phyloP scores from a whole-genome alignment of 30 jellyfish, hydroid and myxozoan species.

The Aurelia sp. region DNA sequence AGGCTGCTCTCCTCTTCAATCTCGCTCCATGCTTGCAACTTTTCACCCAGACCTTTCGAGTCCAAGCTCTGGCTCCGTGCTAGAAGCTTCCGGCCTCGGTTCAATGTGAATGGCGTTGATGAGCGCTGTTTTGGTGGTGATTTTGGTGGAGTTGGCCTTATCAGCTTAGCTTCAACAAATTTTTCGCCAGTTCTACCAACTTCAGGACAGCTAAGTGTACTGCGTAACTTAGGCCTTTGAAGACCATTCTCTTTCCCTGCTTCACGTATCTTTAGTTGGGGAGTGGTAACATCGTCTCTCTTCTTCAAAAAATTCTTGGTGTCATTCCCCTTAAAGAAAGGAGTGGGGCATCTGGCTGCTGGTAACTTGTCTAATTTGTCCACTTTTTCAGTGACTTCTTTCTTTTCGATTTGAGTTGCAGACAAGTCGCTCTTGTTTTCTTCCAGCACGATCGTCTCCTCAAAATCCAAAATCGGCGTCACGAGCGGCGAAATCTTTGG shows the following conservation, averaged over 20 bases:
- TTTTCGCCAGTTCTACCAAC: neutral
- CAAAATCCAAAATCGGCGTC: neutral
- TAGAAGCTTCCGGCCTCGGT: neutral
- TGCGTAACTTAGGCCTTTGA: neutral
- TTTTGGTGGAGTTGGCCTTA: constrained; percentile 42
- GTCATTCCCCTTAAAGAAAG: neutral
- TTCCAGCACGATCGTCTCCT: neutral
- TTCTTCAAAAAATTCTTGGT: neutral
- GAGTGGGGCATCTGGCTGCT: constrained; percentile 5
- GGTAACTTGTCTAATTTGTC: neutral
- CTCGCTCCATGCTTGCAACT: neutral
- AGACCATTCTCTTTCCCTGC: neutral
- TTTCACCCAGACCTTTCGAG: too few relatives aligned
- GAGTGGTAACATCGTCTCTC: neutral
- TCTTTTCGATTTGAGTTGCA: too few relatives aligned
- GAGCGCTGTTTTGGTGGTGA: constrained; percentile 53
- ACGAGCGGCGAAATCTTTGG: neutral
- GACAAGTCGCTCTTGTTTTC: neutral
- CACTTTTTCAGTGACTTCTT: neutral
- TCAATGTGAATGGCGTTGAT: constrained; percentile 27
- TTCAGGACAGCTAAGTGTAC: constrained; percentile 17
- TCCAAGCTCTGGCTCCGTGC: too few relatives aligned
- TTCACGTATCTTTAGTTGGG: neutral
- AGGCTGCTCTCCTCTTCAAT: too few relatives aligned
- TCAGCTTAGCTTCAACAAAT: neutral